Base-by-base conservation (phyloP, 2,113 vertebrate species). In the Paralichthys olivaceus region DNA sequence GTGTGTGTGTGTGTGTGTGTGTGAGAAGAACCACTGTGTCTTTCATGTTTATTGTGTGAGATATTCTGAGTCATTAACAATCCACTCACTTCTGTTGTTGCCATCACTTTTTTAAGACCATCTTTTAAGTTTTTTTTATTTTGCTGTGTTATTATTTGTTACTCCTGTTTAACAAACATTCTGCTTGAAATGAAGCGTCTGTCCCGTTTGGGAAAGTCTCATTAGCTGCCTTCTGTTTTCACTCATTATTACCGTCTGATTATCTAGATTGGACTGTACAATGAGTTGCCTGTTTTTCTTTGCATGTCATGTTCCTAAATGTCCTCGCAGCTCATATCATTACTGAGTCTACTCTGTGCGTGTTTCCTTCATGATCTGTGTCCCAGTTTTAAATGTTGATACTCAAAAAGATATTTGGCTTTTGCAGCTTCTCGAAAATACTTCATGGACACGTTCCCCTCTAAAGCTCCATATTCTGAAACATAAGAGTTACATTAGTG, bases 211-310 rank as follows among this genome's bases (percentile, higher is more conserved):
- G 26, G 73, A 70, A 72, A 37, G 45, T 55, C 58, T 84, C 71
- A 49, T 79, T 66, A 25, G 28, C 54, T 80, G 68, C 68, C 55
- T 85, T 65, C 66, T 74, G 19, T 34, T 69, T 51, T 66, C 65
- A 1, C 55, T 56, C 64, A 1, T 69, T 29, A 67, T 32, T 17
- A 13, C 20, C 11, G 22, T 81, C 51, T 69, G 49, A 34, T 56
- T 58, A 13, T 49, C 45, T 58, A 51, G 49, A 34, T 32, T 43
- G 19, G 37, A 45, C 68, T 26, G 4, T 73, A 20, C 57, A 63
- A 55, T 67, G 4, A 63, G 26, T 64, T 43, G 47, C 67, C 53
- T 55, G 25, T 26, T 23, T 29, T 58, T 29, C 23, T 55, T 55
- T 49, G 45, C 17, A 3, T 51, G 12, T 65, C 32, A 20, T 63